Base-by-base conservation (phyloP, 2,888 invertebrate species). In the Priocnemis perturbator region DNA sequence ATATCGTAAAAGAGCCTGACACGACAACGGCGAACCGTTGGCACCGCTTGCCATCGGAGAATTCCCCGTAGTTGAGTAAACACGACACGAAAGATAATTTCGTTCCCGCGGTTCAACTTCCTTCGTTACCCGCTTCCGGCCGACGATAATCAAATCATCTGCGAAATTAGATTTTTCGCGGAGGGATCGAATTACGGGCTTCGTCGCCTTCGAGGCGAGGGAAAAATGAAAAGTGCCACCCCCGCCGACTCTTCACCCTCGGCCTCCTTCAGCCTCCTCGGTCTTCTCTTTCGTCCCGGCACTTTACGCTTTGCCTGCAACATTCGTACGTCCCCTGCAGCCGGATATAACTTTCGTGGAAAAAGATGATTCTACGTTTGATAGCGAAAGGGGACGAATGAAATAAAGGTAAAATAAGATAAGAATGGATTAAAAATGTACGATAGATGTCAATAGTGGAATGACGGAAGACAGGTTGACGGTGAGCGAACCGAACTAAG, bases 151-250 rank as follows among this genome's bases (percentile, higher is more conserved):
- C 57, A 21, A 65, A 69, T 78, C 47, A 20, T n/a, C 5, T 55
- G 2, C 37, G 56, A 64, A 71, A 77, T 77, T 71, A 77, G 59
- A 74, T 77, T 66, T 20, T 44, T 37, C 53, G 19, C 20, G 26
- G 63, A n/a, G 19, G 20, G 60, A 74, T 74, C 60, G 57, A 69
- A 71, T 69, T 50, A 52, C 30, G 21, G 21, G 7, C 23, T 7
- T 50, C 45, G 11, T 17, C 37, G 44, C 45, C 53, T 15, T 30
- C 48, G 11, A n/a, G 37, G 37, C 37, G 37, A 37, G 11, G 37
- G 11, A 37, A 37, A 37, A 37, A 37, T 37, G 37, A 37, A 37
- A 37, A 37, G 37, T 58, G 58, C 19, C 50, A 4, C 50, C n/a
- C n/a, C 50, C 5, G 50, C 15, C 50, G 17, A 11, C 19, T 19